A percentile compares a stretch with the other conserved stretches of the same genome.
These are phyloP conservation scores for Archips xylosteana DNA, from an alignment of 2,888 invertebrate species.

Conservation along the genomic window DNA sequence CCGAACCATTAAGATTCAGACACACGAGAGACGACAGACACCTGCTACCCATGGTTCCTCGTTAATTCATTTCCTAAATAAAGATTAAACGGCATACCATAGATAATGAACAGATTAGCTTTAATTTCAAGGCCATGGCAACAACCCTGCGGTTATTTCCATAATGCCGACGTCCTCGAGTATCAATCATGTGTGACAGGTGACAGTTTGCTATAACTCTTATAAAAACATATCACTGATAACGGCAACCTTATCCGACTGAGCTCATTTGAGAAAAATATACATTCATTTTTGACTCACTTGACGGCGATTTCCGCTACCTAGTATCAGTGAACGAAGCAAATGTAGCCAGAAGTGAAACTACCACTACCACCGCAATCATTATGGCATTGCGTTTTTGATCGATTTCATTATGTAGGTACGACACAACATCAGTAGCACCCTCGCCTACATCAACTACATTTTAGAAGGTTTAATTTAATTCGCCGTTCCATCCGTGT, in stretches of 20 bases:
- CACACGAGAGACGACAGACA: too few relatives aligned
- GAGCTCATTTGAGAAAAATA: constrained; percentile 30
- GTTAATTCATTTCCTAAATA: constrained; percentile 3
- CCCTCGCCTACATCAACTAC: neutral
- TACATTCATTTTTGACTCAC: constrained; percentile 11
- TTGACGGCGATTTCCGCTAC: neutral
- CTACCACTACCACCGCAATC: neutral
- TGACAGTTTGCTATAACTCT: constrained; percentile 57
- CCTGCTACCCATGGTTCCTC: neutral
- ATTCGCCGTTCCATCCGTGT: too few relatives aligned
- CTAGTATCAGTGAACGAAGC: neutral
- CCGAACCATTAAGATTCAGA: neutral
- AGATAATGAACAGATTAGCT: constrained; percentile 36
- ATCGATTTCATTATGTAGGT: neutral
- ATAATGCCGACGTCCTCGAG: constrained; percentile 58
- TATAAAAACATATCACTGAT: constrained; percentile 66
- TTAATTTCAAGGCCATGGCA: constrained; percentile 55
- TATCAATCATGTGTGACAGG: constrained; percentile 75
- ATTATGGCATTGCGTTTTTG: neutral
- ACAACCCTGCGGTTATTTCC: constrained; percentile 70
- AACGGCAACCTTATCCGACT: constrained; percentile 53
- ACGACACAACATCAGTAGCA: neutral
- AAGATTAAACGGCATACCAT: constrained; percentile 26
- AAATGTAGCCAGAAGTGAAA: neutral
- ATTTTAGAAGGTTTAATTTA: neutral